Base-by-base conservation (phyloP, 2,797 vertebrate species). In the Platyrinchus mystaceus region DNA sequence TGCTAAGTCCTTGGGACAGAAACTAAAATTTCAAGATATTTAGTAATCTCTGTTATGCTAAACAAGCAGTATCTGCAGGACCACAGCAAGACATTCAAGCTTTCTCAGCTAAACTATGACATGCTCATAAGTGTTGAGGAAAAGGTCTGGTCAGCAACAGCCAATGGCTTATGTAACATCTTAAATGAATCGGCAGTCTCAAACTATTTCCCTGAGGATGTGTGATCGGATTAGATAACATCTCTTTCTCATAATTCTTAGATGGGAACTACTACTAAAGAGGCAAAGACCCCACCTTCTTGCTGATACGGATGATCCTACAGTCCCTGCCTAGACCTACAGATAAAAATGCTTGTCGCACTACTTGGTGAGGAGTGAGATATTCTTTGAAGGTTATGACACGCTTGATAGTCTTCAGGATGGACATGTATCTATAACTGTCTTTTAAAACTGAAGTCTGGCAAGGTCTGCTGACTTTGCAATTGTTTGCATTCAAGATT, bases 111-210 rank as follows among this genome's bases (percentile, higher is more conserved):
- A 14, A 81, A 77, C 55, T 75, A 23, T 47, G 41, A 27, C 47
- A 84, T 36, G 46, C 81, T 71, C 27, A 26, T 23, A 67, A 67
- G 11, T 10, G 18, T 47, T 24, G 43, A 30, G 19, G 52, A n/a
- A 83, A 80, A 62, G 62, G n/a, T 84, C 87, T 7, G 4, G 41
- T 80, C 62, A 80, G 53, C 69, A 94, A 28, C 36, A 84, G 26
- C 15, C 5, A 4, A n/a, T 60, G 41, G 28, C 36, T 70, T 75
- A 20, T 50, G 67, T 47, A 69, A 66, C 23, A 30, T 41, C 66
- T 88, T 88, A 96, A 86, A 86, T 66, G 58, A 88, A 86, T 79
- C 7, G 84, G 77, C 86, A 79, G 44, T 59, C 55, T 82, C 62
- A 73, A 27, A 39, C 46, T 59, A 7, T 88, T 91, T 95, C 74